A percentile compares a stretch with the other conserved stretches of the same genome.
Evolutionary conservation across 2,888 invertebrate genomes (phyloP).

Genomic region (Ephialtes manifestator): DNA sequence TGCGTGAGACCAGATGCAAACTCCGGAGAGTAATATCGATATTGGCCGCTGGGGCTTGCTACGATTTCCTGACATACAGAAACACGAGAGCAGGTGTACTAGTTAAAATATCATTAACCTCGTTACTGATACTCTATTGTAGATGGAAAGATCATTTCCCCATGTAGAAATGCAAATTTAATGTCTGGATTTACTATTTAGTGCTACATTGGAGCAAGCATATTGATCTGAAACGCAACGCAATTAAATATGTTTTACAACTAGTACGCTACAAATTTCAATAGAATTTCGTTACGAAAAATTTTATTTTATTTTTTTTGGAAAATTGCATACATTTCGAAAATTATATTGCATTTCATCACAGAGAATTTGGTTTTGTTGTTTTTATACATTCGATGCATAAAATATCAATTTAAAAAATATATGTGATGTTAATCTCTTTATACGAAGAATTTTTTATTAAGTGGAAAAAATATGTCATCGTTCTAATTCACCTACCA

Average conservation of each 20-base stretch:
- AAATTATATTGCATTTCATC: not conserved
- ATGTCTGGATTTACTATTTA: not conserved
- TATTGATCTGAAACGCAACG: not conserved
- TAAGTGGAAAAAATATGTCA: too few species aligned
- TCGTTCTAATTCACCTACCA: too few species aligned
- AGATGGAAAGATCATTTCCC: conserved; percentile 3
- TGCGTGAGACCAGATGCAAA: conserved; percentile 61
- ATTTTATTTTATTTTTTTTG: not conserved
- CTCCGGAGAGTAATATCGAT: conserved; percentile 58
- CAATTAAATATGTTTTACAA: not conserved
- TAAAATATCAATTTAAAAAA: too few species aligned
- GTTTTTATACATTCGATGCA: too few species aligned
- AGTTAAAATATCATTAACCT: conserved; percentile 33
- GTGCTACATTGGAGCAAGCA: not conserved
- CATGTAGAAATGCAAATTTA: not conserved
- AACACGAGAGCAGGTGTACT: conserved; percentile 19
- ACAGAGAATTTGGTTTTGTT: too few species aligned
- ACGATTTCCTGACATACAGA: conserved; percentile 40
- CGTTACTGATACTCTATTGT: not conserved
- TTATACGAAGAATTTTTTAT: too few species aligned
- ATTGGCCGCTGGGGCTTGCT: conserved; percentile 22
- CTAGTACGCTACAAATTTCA: not conserved
- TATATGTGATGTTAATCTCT: too few species aligned
- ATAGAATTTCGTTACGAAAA: not conserved
- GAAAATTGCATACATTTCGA: not conserved